Conservation (phyloP, 2,113 vertebrate genomes). For the Pachyramphus minor region DNA sequence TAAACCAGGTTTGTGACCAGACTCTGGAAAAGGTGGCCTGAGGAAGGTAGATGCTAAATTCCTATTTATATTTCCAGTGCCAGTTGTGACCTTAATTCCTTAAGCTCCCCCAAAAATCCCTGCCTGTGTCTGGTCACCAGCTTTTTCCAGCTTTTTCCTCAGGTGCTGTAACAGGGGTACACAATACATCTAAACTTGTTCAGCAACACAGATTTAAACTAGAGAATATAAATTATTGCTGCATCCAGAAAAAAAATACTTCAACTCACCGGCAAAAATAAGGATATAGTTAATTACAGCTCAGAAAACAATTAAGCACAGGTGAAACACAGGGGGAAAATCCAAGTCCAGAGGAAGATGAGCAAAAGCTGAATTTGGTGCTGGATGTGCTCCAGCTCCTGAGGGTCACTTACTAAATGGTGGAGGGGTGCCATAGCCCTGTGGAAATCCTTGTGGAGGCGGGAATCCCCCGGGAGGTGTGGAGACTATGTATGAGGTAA, state of each 20-base stretch:
- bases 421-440: conserved; percentile 92
- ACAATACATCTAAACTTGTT: neutral
- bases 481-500: conserved; percentile 92
- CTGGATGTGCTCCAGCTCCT: neutral
- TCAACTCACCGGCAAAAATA: neutral
- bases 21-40: neutral
- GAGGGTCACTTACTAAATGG: conserved; percentile 88
- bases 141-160: neutral
- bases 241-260: neutral
- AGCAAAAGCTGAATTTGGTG: neutral
- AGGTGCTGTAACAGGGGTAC: neutral
- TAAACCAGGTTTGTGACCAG: neutral
- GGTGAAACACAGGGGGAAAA: neutral
- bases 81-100: neutral
- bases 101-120: conserved; percentile 4
- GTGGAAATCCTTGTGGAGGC: conserved; percentile 92
- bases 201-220: neutral
- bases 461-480: conserved; percentile 90
- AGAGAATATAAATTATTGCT: neutral
- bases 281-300: neutral
- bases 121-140: neutral
- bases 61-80: neutral
- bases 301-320: neutral
- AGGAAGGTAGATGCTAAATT: neutral
- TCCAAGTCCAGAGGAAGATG: neutral